Conservation (phyloP, 2,113 vertebrate genomes). For the Psammodynastes pulverulentus region DNA sequence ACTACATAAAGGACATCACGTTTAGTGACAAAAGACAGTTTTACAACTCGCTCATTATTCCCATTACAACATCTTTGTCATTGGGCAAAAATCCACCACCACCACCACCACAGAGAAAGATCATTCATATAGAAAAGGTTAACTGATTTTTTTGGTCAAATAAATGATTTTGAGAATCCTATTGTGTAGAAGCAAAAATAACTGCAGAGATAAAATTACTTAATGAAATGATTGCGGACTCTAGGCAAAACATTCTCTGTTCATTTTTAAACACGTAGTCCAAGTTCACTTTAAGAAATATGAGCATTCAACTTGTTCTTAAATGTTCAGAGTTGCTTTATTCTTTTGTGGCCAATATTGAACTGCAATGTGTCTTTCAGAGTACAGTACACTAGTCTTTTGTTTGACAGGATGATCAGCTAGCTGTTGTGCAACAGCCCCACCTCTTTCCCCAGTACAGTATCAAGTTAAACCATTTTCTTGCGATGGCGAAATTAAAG, state of each 20-base stretch:
- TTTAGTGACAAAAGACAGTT: slow-evolving; percentile 4
- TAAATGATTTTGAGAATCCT: not conserved
- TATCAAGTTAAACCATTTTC: not conserved
- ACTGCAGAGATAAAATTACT: slow-evolving; percentile 31
- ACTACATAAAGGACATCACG: not conserved
- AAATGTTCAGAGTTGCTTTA: slow-evolving; percentile 1
- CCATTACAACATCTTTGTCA: not conserved
- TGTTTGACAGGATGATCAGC: slow-evolving; percentile 54
- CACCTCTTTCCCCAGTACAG: not conserved
- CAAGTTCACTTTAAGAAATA: slow-evolving; percentile 22
- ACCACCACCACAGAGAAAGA: not conserved
- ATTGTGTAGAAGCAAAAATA: accelerated
- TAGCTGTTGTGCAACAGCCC: not conserved
- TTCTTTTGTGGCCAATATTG: slow-evolving; percentile 49
- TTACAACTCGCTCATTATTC: not conserved
- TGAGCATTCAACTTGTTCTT: slow-evolving; percentile 46
- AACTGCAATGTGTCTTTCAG: slow-evolving; percentile 50
- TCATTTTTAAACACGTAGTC: slow-evolving; percentile 35
- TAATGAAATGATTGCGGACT: not conserved
- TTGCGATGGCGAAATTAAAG: slow-evolving; percentile 32
- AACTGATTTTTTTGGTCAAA: not conserved
- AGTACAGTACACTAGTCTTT: slow-evolving; percentile 56
- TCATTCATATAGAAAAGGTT: slow-evolving; percentile 15
- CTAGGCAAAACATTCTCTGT: slow-evolving; percentile 12
- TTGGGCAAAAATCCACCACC: not conserved